Base-by-base conservation (phyloP, 2,888 invertebrate genomes). In the Adineta ricciae region DNA sequence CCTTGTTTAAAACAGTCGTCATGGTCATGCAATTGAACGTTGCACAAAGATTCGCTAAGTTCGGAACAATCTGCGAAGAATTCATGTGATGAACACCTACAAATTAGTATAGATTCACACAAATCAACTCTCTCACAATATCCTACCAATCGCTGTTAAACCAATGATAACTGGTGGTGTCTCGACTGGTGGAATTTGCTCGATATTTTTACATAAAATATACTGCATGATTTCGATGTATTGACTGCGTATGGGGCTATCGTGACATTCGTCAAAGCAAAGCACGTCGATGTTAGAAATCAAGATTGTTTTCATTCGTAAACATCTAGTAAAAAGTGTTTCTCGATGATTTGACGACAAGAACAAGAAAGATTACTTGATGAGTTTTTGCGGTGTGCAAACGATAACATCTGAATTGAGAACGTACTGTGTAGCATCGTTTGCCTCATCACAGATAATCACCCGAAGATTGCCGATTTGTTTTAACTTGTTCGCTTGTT, bases 321-420 rank as follows among this genome's bases (percentile, higher is more conserved):
- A 78, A 78, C 78, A 78, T 41, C 64, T 64, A 64, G 32, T 14
- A 64, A 32, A 64, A 32, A 32, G 8, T 32, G 16, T 64, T 19
- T 16, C n/a, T 64, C 4, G 2, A 3, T 16, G 24, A 52, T 21
- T 21, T 52, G 21, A 52, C 14, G 21, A 50, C 2, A 64, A 64
- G 32, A 64, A 32, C 5, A 14, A 32, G n/a, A 7, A 32, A n/a
- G 16, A 1, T 64, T 64, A 64, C 64, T 78, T 41, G 1, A 78
- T 3, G n/a, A 78, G 41, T 41, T 41, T 78, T 41, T 78, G 78
- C n/a, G 78, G 78, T 78, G 78, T 78, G 41, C 78, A 78, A 41
- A 41, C 8, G 14, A 78, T 78, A 24, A 78, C 24, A 41, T 78
- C 78, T 24, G 38, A 41, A 78, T 41, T 78, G 2, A 21, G 14